A percentile compares a stretch with the other conserved stretches of the same genome.
phyloP scores from a whole-genome alignment of 2,888 invertebrate species.

The Caenorhabditis afra region DNA sequence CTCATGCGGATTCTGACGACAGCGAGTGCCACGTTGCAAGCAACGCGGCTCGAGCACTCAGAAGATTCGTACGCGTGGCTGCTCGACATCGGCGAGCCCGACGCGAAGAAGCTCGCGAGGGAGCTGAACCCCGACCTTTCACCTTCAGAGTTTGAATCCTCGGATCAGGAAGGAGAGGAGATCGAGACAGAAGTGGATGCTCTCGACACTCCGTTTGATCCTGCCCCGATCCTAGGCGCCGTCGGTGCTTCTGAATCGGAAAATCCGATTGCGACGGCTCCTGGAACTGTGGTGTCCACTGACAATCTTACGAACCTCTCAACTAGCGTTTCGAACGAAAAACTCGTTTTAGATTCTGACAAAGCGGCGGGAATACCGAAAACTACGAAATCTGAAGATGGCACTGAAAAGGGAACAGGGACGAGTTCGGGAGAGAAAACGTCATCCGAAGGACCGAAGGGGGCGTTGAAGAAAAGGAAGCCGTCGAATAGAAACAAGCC shows the following conservation, averaged over 20 bases:
- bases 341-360: neutral
- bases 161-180: neutral
- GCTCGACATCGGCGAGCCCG: constrained; percentile 43
- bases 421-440: neutral
- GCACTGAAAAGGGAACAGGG: neutral
- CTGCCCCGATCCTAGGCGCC: too few species aligned
- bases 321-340: neutral
- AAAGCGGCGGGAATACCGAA: neutral
- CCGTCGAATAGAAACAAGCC: neutral
- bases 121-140: neutral
- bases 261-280: neutral
- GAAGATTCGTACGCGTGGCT: constrained; percentile 40
- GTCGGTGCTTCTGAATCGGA: neutral
- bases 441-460: neutral
- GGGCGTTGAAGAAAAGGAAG: neutral
- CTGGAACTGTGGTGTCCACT: too few species aligned
- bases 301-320: too few species aligned
- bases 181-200: neutral
- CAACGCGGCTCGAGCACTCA: constrained; percentile 1
- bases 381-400: neutral
- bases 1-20: constrained; percentile 34
- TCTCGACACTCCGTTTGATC: neutral
- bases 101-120: constrained; percentile 17
- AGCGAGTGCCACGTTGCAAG: constrained; percentile 21
- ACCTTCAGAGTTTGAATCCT: constrained; percentile 18